Base-by-base conservation (phyloP, 2,888 invertebrate species). In the Drosophila kanekoi region DNA sequence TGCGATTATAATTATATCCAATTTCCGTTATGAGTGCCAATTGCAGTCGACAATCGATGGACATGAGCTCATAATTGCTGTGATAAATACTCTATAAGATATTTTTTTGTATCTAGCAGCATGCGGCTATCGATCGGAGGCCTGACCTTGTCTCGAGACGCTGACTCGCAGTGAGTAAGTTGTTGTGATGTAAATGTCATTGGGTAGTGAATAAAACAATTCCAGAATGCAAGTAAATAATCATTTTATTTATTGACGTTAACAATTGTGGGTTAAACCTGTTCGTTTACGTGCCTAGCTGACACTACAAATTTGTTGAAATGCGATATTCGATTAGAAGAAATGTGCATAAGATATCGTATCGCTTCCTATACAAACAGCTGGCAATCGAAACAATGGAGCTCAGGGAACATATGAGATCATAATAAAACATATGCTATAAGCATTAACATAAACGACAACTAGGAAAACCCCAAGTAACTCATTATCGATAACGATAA, bases 221-320 rank as follows among this genome's bases (percentile, higher is more conserved):
- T 73, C 62, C 65, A 79, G 58, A 68, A 60, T 57, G 40, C 44
- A 49, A 67, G 62, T 53, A 54, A 60, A 62, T 61, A 75, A 66
- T 78, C 35, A 56, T 44, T 62, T 43, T 53, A 67, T 69, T 64
- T 60, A 69, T 58, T 65, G 60, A 66, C 78, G 47, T 41, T 66
- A 58, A 68, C 68, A 72, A 60, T 43, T 65, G 68, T 67, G 67
- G 74, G 66, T 63, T 73, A 67, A 78, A 78, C 78, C 69, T 37
- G 78, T 78, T 78, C 70, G 56, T 69, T 62, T 62, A 72, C 60
- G 69, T 59, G 47, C 9, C 54, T 28, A 38, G 45, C 20, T 18
- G 44, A 33, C 43, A 18, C n/a, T n/a, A n/a, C n/a, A n/a, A n/a
- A n/a, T 67, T 53, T 59, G 41, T 48, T 74, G 11, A 70, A 47